Conservation (phyloP, 2,797 vertebrate genomes). For the Tokudaia tokunoshimensis region DNA sequence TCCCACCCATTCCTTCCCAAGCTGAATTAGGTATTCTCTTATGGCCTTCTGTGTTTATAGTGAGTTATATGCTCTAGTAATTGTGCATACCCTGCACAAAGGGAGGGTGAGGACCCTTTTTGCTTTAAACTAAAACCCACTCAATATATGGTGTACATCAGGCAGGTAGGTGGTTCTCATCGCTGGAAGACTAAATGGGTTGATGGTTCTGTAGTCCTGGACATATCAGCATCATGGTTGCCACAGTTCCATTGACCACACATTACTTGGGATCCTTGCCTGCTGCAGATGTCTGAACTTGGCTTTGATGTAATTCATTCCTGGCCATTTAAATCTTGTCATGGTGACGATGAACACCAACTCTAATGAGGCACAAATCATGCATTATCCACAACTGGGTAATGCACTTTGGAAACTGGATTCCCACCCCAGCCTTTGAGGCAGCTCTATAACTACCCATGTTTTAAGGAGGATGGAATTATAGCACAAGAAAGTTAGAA, state of each 20-base stretch:
- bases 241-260: background rate
- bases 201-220: background rate
- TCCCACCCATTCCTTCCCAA: background rate
- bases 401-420: slow-evolving; percentile 2
- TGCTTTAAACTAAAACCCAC: slow-evolving; percentile 17
- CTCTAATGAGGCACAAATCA: background rate
- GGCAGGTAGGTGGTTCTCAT: background rate
- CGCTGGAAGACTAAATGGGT: background rate
- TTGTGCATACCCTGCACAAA: background rate
- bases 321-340: slow-evolving; percentile 41
- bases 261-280: background rate
- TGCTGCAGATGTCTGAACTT: background rate
- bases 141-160: background rate
- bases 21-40: background rate
- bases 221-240: background rate
- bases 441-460: background rate
- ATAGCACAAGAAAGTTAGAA: background rate
- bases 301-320: slow-evolving; percentile 37
- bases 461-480: slow-evolving; percentile 6
- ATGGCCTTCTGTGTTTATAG: background rate
- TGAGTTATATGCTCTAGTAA: background rate
- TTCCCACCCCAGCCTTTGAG: background rate
- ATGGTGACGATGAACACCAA: background rate
- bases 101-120: background rate
- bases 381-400: background rate